Evolutionary conservation across 2,113 vertebrate species (phyloP), one percentile per base, ranked within the genome.

Genomic region (Erythrocercus mccallii): DNA sequence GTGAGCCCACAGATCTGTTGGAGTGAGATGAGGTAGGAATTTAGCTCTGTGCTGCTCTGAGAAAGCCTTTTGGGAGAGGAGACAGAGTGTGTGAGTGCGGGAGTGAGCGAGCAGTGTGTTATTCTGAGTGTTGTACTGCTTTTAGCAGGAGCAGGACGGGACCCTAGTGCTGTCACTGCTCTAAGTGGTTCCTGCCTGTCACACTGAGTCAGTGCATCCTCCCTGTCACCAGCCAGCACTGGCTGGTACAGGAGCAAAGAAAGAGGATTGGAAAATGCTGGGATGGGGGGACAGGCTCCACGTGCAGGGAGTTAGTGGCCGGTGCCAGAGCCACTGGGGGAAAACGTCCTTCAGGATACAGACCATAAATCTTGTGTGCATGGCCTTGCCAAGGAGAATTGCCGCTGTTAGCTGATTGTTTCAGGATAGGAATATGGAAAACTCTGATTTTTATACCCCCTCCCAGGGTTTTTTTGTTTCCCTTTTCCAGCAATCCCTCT

Each of bases 31-130:
- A 90, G 57, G 58, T 53, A 42, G 48, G 62, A 65, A 42, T 72
- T 51, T 6, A 11, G 20, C 61, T 8, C n/a, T 31, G 44, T 42
- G 62, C 66, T 82, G 71, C 70, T 60, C 31, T 38, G 74, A 60
- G 58, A 82, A 92, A 47, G 33, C 33, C 16, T 37, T 81, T 74
- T 45, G 62, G 79, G 21, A 54, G 38, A 60, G 74, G 61, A 62
- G 38, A 22, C 11, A 4, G 21, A 25, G 28, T 0, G 31, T 30
- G 71, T 61, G 79, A 68, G n/a, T 25, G 50, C 0, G 0, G 69
- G 47, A 62, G 24, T 1, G 5, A 40, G 33, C 0, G 3, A 82
- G 30, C 30, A 0, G 2, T 54, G 54, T 0, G 0, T 51, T 58
- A 27, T 35, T 61, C 56, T 33, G 42, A 37, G 77, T 0, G 0